phyloP scores from a whole-genome alignment of 2,797 vertebrate species.

The Anguilla obscura region DNA sequence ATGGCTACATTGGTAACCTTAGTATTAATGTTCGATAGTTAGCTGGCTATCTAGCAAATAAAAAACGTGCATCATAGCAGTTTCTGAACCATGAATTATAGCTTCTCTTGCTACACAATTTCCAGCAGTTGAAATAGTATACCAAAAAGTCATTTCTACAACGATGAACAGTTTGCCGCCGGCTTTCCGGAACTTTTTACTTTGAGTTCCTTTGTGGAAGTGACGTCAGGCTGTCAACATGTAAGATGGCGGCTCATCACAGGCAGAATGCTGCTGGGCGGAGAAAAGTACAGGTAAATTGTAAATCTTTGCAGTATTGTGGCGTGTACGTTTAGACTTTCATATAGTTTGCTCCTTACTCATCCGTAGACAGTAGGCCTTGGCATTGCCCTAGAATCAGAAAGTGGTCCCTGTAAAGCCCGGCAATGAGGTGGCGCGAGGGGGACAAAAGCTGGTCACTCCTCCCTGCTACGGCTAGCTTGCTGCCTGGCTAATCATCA shows the following conservation, averaged over 20 bases:
- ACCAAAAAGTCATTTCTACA: neutral
- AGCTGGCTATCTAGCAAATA: neutral
- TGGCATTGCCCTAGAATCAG: neutral
- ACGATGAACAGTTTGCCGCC: neutral
- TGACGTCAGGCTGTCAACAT: conserved; percentile 93
- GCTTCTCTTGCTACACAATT: neutral
- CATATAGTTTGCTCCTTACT: neutral
- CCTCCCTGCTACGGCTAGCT: conserved; percentile 15
- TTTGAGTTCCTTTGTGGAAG: conserved; percentile 67
- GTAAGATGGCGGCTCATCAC: conserved; percentile 99
- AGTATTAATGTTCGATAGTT: no score
- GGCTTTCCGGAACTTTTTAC: conserved; percentile 31
- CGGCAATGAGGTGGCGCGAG: conserved; percentile 21
- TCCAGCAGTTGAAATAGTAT: neutral
- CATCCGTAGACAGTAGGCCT: neutral
- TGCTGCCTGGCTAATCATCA: conserved; percentile 11
- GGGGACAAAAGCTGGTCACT: conserved; percentile 29
- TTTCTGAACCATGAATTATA: neutral
- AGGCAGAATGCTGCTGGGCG: conserved; percentile 98
- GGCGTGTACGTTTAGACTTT: neutral
- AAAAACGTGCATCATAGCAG: neutral
- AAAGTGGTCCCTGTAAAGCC: neutral
- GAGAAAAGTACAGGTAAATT: conserved; percentile 95
- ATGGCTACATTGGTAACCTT: no score
- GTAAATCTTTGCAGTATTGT: conserved; percentile 23